Conservation (phyloP, 2,888 invertebrate genomes). For the Octodonta nipae region DNA sequence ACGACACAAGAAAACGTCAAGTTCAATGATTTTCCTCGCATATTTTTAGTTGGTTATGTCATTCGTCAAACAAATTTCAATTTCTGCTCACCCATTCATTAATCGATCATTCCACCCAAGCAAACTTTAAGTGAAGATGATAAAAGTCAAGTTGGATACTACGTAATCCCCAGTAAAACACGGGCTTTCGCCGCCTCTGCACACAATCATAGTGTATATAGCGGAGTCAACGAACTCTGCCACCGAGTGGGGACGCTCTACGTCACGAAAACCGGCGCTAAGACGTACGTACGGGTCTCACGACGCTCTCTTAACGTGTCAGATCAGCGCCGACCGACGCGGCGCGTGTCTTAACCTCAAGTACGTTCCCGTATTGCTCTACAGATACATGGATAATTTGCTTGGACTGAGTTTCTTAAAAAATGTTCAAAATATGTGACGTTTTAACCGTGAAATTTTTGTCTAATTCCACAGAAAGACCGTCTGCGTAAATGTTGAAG, state of each 20-base stretch:
- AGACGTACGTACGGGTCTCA: slow-evolving; percentile 26
- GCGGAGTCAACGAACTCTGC: slow-evolving; percentile 30
- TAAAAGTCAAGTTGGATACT: no score
- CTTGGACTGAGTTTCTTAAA: slow-evolving; percentile 33
- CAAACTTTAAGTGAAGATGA: no score
- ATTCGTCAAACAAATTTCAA: no score
- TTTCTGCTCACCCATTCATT: no score
- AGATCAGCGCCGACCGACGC: slow-evolving; percentile 14
- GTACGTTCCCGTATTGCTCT: slow-evolving; percentile 32
- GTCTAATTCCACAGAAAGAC: no score
- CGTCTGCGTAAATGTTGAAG: no score
- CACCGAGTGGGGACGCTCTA: slow-evolving; percentile 30
- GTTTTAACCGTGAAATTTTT: no score
- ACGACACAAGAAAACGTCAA: no score
- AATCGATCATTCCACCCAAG: no score
- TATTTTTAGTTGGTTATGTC: no score
- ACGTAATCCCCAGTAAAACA: slow-evolving; percentile 1
- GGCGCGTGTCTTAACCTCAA: slow-evolving; percentile 12
- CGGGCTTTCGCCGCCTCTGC: not conserved
- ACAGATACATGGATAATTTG: slow-evolving; percentile 35
- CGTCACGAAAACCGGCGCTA: slow-evolving; percentile 28
- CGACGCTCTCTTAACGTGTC: slow-evolving; percentile 9
- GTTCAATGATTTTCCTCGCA: no score
- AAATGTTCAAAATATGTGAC: slow-evolving; percentile 32
- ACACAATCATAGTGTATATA: slow-evolving; percentile 29